Base-by-base conservation (phyloP, 2,888 invertebrate genomes). In the Drosophila cracens region DNA sequence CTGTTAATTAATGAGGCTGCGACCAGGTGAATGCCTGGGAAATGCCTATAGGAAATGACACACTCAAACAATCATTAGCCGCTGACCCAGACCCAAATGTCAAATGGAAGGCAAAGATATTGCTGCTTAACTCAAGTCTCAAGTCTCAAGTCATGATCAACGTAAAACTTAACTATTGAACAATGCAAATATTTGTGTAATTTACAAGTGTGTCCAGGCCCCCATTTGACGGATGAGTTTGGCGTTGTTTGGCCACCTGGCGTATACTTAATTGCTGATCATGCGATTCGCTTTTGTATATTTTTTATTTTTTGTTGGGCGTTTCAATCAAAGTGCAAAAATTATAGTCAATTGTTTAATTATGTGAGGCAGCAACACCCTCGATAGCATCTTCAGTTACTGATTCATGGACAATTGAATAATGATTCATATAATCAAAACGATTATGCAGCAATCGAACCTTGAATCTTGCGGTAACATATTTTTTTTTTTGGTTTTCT, bases 261-360 rank as follows among this genome's bases (percentile, higher is more conserved):
- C 79, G 67, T 74, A 69, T 81, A 71, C 61, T 62, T 63, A 74
- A 76, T 85, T 59, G 49, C 64, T 49, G 43, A 25, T 31, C 62
- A 63, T 52, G 63, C 62, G 60, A 54, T 29, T 70, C 46, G 31
- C 48, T 7, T 53, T 21, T 5, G 38, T 13, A 5, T 52, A 21
- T 21, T 46, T 25, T 2, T 31, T 52, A 27, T 38, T 38, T n/a
- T 27, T 36, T 40, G 62, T 66, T 74, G 76, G 76, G 71, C 76
- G 70, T 76, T 51, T 76, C 81, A 88, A 88, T 84, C 87, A 86
- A 56, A 73, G 73, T 70, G 53, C 87, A 60, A 69, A 88, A 88
- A 85, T 85, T 86, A 88, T 83, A 67, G 85, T 69, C 87, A 85
- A 85, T 85, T 88, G 87, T 76, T 87, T 88, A 83, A 81, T 88